These are phyloP conservation scores for Aethina tumida DNA, from an alignment of 1,140 invertebrate species.

Conservation along the genomic window DNA sequence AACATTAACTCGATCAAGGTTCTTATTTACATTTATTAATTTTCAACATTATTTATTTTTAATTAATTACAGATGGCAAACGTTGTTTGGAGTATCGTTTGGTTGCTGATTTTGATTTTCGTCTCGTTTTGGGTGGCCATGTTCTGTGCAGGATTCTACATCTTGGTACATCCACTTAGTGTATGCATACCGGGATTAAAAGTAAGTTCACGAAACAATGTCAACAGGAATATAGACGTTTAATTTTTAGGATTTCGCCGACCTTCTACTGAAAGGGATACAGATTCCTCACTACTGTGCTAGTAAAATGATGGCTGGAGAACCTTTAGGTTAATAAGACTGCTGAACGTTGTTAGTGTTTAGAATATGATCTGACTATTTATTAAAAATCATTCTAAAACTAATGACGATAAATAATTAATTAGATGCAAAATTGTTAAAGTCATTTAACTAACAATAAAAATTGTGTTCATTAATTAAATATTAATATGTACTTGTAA, in stretches of 20 bases:
- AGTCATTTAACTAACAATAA: too few species aligned
- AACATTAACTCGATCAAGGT: constrained; percentile 1
- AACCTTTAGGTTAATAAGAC: constrained; percentile 16
- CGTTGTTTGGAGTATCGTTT: constrained; percentile 59
- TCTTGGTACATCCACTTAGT: constrained; percentile 57
- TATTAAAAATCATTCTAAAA: too few species aligned
- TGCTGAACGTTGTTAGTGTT: too few species aligned
- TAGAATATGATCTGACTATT: too few species aligned
- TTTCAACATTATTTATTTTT: not conserved
- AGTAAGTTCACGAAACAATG: constrained; percentile 38
- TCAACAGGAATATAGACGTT: constrained; percentile 4
- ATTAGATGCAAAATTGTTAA: too few species aligned
- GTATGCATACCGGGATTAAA: constrained; percentile 53
- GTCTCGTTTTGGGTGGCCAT: constrained; percentile 61
- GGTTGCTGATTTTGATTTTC: constrained; percentile 68
- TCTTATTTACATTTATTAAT: constrained; percentile 5
- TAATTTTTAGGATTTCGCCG: constrained; percentile 51
- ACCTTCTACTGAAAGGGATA: constrained; percentile 53
- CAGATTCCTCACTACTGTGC: constrained; percentile 60
- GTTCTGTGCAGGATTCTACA: constrained; percentile 64
- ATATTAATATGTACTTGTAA: too few species aligned
- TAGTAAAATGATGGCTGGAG: constrained; percentile 52
- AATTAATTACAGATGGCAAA: constrained; percentile 37
- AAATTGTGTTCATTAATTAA: too few species aligned
- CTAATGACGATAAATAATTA: too few species aligned